Conservation (phyloP, 2,797 vertebrate species). For the Macropus fuliginosus region DNA sequence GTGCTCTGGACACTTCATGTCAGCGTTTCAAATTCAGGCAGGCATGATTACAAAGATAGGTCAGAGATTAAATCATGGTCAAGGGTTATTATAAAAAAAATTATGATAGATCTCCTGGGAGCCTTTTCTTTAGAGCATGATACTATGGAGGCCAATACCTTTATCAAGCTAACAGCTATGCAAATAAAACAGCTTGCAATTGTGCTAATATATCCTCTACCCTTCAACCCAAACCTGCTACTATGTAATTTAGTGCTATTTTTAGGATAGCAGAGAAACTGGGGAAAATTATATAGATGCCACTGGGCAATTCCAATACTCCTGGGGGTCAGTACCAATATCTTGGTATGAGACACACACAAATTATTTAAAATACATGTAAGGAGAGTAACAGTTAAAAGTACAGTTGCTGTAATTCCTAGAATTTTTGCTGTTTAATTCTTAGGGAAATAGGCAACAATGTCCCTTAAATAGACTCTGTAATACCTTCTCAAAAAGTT, state of each 20-base stretch:
- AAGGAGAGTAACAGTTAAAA: neutral
- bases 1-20: neutral
- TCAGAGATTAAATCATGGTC: neutral
- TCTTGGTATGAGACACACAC: neutral
- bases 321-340: neutral
- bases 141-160: neutral
- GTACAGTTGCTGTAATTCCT: neutral
- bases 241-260: neutral
- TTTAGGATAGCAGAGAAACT: neutral
- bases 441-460: neutral
- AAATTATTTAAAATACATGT: neutral
- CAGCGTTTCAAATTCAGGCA: neutral
- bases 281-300: neutral
- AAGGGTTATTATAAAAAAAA: neutral
- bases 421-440: neutral
- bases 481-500: neutral
- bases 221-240: neutral
- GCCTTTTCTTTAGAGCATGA: neutral
- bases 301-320: neutral
- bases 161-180: neutral
- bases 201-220: neutral
- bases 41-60: neutral
- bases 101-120: neutral
- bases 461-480: neutral
- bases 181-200: neutral